Evolutionary conservation across 2,888 invertebrate species (phyloP), one percentile per base, ranked within the genome.

Genomic region (Opisthograptis luteolata): DNA sequence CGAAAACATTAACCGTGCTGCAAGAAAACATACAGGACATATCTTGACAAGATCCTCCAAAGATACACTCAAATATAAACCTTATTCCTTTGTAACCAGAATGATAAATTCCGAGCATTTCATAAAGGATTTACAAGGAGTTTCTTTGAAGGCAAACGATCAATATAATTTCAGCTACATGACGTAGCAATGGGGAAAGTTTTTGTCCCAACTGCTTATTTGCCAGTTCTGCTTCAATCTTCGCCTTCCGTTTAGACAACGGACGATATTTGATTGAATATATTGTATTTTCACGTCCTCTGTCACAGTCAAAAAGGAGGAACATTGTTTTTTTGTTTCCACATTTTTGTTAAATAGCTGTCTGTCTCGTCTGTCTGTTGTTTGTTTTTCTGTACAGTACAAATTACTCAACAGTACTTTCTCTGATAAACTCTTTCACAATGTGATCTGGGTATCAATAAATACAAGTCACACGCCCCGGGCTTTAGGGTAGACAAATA

Each of bases 71-170:
- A 17, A 70, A 66, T 61, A 48, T 67, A 36, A 25, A 64, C 72
- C 66, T 60, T 76, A 58, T n/a, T 3, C 15, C 6, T 2, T 45
- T 13, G 22, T 3, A 35, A 53, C 61, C 69, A 50, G 53, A 41
- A 20, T 19, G 19, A 13, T 12, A 32, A 19, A 15, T 14, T 28
- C 19, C 13, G 28, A 13, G 45, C 14, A 62, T 62, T n/a, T 59
- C 59, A 63, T 66, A 57, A 62, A 58, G 63, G 55, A 63, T 66
- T 68, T 68, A 68, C 51, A 51, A 47, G 27, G 61, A 64, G 63
- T 70, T 70, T 58, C 72, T 73, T 76, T 70, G 63, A 64, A 62
- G 64, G 70, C 55, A 62, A 66, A 60, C 73, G 73, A 76, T 80
- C 82, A 67, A 78, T 79, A 77, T 60, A 53, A 60, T 61, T 68